A percentile compares a stretch with the other conserved stretches of the same genome.
Conservation (phyloP, 2,888 invertebrate species). For the Clanis bilineata region DNA sequence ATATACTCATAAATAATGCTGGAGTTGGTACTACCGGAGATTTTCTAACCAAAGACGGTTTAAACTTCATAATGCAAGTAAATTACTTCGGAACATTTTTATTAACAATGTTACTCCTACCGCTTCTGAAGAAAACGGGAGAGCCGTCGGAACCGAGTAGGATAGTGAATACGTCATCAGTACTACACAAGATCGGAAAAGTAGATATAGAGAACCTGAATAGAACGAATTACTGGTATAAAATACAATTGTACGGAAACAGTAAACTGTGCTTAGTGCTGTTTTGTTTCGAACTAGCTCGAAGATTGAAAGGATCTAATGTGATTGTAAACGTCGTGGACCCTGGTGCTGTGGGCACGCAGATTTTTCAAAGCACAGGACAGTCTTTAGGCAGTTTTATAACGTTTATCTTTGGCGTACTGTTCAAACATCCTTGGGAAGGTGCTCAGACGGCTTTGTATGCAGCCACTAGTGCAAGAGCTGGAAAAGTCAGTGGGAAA, state of each 20-base stretch:
- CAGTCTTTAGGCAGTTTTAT: slow-evolving; percentile 78
- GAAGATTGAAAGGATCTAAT: slow-evolving; percentile 82
- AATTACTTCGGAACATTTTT: slow-evolving; percentile 97
- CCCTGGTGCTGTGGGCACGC: slow-evolving; percentile 92
- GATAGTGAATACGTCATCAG: slow-evolving; percentile 90
- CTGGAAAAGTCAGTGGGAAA: slow-evolving; percentile 86
- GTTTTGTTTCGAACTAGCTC: slow-evolving; percentile 86
- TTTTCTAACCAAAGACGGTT: slow-evolving; percentile 87
- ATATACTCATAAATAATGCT: slow-evolving; percentile 94
- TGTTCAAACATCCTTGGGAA: slow-evolving; percentile 89
- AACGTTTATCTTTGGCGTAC: slow-evolving; percentile 83
- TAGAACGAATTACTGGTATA: slow-evolving; percentile 82
- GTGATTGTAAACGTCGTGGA: slow-evolving; percentile 91
- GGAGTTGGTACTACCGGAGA: slow-evolving; percentile 86
- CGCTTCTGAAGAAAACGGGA: slow-evolving; percentile 85
- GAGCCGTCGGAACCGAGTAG: slow-evolving; percentile 84
- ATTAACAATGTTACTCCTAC: slow-evolving; percentile 92
- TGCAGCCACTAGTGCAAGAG: slow-evolving; percentile 87
- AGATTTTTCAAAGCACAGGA: slow-evolving; percentile 84
- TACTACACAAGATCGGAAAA: slow-evolving; percentile 86
- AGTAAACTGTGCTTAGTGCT: slow-evolving; percentile 89
- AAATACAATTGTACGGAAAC: slow-evolving; percentile 79
- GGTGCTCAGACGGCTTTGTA: slow-evolving; percentile 92
- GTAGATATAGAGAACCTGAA: slow-evolving; percentile 87
- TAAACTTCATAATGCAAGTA: slow-evolving; percentile 94